Evolutionary conservation across 2,113 vertebrate genomes (phyloP), one percentile per base, ranked within the genome.

Genomic region (Lontra canadensis): DNA sequence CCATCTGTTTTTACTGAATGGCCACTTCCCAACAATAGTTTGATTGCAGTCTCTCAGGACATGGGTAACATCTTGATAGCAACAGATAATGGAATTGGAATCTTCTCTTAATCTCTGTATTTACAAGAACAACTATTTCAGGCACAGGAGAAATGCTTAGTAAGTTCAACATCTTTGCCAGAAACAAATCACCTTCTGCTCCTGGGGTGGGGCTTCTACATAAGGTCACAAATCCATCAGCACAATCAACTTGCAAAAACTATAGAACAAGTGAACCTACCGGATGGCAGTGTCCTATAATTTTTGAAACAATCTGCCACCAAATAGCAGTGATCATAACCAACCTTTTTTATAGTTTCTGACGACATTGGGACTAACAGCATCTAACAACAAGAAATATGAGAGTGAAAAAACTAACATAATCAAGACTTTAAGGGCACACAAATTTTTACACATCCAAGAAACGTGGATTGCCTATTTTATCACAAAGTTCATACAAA

Each of bases 1-100:
- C 88, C 93, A 94, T 98, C 97, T 97, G 97, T 95, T 93, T 81
- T 96, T 94, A 81, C 74, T 82, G 69, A 95, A 94, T 85, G 95
- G 78, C 79, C 52, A 67, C 59, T 74, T 97, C 79, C 52, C 31
- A 61, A 81, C 55, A 93, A 67, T 57, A 87, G 71, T 88, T 97
- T 76, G 93, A 90, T 69, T 88, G 39, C 44, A 52, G 42, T 95
- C 93, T 98, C 91, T 91, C 57, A 80, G 91, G 85, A 91, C 79
- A 86, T 20, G 12, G 4, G 47, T 82, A 78, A 57, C 92, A 95
- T 97, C 94, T 83, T 96, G 85, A 97, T 89, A 93, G 49, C 74
- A 91, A 89, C 73, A 55, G 55, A 92, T 71, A 95, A 87, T 95
- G 42, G n/a, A 86, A 84, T 36, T 86, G 49, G 69, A 96, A 84